These are phyloP conservation scores for Mus pahari DNA, from an alignment of 2,113 vertebrate genomes.

Conservation along the genomic window DNA sequence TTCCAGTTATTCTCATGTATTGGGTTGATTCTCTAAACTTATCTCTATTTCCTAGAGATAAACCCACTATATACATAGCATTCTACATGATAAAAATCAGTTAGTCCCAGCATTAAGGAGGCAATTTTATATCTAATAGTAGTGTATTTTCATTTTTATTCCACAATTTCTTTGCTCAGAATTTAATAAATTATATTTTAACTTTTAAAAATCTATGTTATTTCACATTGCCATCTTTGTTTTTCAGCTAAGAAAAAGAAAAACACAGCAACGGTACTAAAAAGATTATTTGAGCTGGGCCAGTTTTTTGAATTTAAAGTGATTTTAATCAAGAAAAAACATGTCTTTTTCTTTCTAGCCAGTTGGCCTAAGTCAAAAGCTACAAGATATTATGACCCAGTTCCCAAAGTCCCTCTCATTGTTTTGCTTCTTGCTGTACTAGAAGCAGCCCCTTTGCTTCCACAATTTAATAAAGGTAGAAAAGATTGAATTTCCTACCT, in stretches of 20 bases:
- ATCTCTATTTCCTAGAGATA: neutral
- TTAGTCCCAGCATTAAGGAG: neutral
- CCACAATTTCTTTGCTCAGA: neutral
- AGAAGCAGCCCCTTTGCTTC: slow-evolving; percentile 41
- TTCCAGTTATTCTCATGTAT: neutral
- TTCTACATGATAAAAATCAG: neutral
- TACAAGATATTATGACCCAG: neutral
- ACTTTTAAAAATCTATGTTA: neutral
- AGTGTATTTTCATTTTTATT: neutral
- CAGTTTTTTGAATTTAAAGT: neutral
- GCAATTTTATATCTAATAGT: neutral
- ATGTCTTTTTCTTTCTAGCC: neutral
- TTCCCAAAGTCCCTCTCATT: neutral
- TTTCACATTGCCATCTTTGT: neutral
- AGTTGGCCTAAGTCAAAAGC: slow-evolving; percentile 14
- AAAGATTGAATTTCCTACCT: slow-evolving; percentile 68
- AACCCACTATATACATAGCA: neutral
- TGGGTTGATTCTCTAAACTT: neutral
- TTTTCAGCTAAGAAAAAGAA: slow-evolving; percentile 8
- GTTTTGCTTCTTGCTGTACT: neutral
- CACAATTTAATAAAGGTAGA: slow-evolving; percentile 64
- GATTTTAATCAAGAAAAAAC: slow-evolving; percentile 45
- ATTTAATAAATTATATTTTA: neutral
- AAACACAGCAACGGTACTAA: neutral
- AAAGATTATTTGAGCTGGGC: neutral